phyloP scores from a whole-genome alignment of 1,140 invertebrate species.

The Doryteuthis pealeii region DNA sequence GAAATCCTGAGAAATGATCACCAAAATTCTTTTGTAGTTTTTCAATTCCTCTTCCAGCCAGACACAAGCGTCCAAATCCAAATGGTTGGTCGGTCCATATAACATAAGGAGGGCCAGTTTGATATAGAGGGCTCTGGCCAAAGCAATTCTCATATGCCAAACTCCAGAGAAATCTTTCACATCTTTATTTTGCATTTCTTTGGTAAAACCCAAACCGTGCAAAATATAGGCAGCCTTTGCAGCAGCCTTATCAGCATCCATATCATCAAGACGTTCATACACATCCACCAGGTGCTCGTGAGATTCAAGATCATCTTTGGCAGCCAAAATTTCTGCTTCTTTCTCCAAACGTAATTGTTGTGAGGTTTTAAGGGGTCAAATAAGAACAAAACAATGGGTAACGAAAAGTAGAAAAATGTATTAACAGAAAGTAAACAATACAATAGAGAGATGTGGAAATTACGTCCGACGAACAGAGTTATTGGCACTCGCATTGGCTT shows the following conservation, averaged over 20 bases:
- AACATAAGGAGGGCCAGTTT: constrained; percentile 57
- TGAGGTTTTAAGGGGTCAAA: too few species aligned
- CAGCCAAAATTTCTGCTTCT: too few species aligned
- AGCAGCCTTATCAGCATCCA: constrained; percentile 93
- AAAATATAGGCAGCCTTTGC: constrained; percentile 91
- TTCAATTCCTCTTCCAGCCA: constrained; percentile 98
- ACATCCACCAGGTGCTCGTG: constrained; percentile 97
- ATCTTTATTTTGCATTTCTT: constrained; percentile 82
- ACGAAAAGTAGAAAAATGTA: too few species aligned
- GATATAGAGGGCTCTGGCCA: constrained; percentile 70
- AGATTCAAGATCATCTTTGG: constrained; percentile 69
- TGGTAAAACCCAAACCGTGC: constrained; percentile 94
- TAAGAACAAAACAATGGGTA: not conserved
- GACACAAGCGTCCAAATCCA: constrained; percentile 91
- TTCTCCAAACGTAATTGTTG: too few species aligned
- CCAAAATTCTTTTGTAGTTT: constrained; percentile 93
- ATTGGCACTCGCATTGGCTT: too few species aligned
- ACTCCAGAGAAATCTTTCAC: constrained; percentile 69
- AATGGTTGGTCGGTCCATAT: constrained; percentile 73
- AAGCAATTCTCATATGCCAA: constrained; percentile 99
- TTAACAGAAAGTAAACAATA: too few species aligned
- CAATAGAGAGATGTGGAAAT: too few species aligned
- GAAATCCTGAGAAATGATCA: constrained; percentile 99
- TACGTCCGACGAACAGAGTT: too few species aligned
- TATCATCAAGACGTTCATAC: constrained; percentile 95